A percentile compares a stretch with the other conserved stretches of the same genome.
These are phyloP conservation scores for Atopsyche davidsoni DNA, from an alignment of 1,140 invertebrate species.

Conservation along the genomic window DNA sequence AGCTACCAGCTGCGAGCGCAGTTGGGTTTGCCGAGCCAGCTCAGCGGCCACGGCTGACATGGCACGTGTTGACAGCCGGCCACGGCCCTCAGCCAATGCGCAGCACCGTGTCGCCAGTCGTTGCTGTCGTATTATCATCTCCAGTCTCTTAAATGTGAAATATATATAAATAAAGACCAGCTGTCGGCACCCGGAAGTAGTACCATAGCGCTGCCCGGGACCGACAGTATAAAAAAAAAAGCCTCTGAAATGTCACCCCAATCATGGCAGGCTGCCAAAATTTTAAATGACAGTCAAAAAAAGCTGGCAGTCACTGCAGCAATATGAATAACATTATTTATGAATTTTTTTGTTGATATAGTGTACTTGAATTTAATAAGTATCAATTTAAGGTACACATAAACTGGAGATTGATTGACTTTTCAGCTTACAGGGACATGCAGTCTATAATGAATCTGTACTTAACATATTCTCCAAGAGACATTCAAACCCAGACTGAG, in stretches of 20 bases:
- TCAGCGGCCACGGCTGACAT: constrained; percentile 2
- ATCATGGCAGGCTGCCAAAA: not conserved
- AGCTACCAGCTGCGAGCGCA: not conserved
- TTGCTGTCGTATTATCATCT: constrained; percentile 18
- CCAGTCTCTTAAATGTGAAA: constrained; percentile 18
- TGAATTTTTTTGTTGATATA: too few relatives aligned
- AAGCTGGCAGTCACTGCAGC: not conserved
- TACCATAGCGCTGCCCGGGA: not conserved
- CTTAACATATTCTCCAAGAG: too few relatives aligned
- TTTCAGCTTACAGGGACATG: too few relatives aligned
- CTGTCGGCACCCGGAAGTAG: not conserved
- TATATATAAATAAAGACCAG: constrained; percentile 2
- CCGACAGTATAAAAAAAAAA: not conserved
- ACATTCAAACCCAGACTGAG: too few relatives aligned
- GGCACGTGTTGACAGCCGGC: not conserved
- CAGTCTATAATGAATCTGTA: too few relatives aligned
- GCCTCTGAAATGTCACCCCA: not conserved
- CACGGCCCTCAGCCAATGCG: constrained; percentile 1
- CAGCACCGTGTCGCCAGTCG: constrained; percentile 9
- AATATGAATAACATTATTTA: too few relatives aligned
- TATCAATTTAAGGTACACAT: too few relatives aligned
- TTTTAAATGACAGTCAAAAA: not conserved
- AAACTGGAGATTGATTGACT: too few relatives aligned
- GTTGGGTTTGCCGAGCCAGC: constrained; percentile 10
- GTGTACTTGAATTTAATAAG: too few relatives aligned